Evolutionary conservation across 2,797 vertebrate species (phyloP), one percentile per base, ranked within the genome.

Genomic region (Dendrocincla fuliginosa): DNA sequence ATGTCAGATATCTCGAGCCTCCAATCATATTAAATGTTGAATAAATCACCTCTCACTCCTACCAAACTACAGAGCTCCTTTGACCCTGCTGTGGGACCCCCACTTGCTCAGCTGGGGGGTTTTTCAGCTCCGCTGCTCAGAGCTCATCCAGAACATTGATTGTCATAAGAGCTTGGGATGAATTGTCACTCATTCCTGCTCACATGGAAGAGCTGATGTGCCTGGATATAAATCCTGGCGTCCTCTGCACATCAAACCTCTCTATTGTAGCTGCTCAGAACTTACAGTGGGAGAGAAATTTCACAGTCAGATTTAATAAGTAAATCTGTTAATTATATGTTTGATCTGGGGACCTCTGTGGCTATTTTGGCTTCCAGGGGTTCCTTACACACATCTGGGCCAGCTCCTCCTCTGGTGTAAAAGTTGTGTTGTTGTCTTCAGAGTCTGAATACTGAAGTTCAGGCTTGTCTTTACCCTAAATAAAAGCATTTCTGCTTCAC

Each of bases 81-180:
- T 78, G 55, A 10, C 14, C 37, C 33, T 24, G 23, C 57, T 22
- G 27, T 16, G 56, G 17, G 27, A 35, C 20, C 46, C 49, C 9
- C 6, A 0, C 24, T 24, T 12, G 0, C 28, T 53, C 61, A 42
- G 3, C 8, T 16, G 50, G 10, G 8, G 4, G 2, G 4, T 11
- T 71, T 87, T 33, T 17, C 35, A 59, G 0, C 20, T 27, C 52
- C 32, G 5, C 23, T 4, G n/a, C 33, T 5, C 23, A 74, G 27
- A 50, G 12, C 7, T 75, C 77, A n/a, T 15, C 0, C 0, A 49
- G 41, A 8, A 14, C 57, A 32, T 5, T 11, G 4, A 73, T 83
- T 24, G 30, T 6, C 32, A 12, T 0, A 37, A 20, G 4, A 46
- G 22, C 22, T 19, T 15, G 11, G 59, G 9, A 20, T 4, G 15